phyloP scores from a whole-genome alignment of 2,797 vertebrate species.

The Lophotriccus pileatus region DNA sequence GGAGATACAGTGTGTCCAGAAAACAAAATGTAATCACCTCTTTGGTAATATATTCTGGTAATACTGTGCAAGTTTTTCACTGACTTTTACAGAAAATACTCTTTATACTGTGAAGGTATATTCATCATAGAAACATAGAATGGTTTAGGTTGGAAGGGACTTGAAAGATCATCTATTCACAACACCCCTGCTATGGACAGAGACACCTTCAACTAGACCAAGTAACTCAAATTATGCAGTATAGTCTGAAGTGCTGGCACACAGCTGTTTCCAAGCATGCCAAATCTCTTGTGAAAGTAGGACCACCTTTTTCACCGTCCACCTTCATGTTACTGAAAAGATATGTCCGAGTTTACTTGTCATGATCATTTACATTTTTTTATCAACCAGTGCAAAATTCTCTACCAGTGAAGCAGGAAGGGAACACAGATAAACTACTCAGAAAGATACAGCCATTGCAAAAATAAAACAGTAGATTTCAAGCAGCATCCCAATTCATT shows the following conservation, averaged over 20 bases:
- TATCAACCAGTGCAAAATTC: background rate
- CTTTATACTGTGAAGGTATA: background rate
- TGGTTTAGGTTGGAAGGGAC: background rate
- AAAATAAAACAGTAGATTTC: background rate
- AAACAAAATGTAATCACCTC: background rate
- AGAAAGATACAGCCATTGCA: background rate
- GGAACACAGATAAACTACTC: background rate
- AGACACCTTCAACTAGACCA: background rate
- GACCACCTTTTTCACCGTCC: background rate
- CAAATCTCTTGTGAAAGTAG: background rate
- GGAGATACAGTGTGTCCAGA: fast-evolving
- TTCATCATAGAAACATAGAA: background rate
- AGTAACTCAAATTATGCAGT: background rate
- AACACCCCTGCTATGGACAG: background rate
- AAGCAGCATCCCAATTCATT: background rate
- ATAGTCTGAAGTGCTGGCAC: background rate
- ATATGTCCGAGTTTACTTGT: background rate
- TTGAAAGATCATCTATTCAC: background rate
- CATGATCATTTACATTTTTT: background rate
- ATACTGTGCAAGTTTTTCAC: background rate
- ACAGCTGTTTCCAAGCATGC: background rate
- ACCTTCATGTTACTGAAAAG: background rate
- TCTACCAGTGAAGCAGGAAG: background rate
- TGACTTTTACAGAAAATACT: background rate
- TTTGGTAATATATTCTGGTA: background rate